Conservation (phyloP, 2,113 vertebrate species). For the Neolamprologus brichardi region DNA sequence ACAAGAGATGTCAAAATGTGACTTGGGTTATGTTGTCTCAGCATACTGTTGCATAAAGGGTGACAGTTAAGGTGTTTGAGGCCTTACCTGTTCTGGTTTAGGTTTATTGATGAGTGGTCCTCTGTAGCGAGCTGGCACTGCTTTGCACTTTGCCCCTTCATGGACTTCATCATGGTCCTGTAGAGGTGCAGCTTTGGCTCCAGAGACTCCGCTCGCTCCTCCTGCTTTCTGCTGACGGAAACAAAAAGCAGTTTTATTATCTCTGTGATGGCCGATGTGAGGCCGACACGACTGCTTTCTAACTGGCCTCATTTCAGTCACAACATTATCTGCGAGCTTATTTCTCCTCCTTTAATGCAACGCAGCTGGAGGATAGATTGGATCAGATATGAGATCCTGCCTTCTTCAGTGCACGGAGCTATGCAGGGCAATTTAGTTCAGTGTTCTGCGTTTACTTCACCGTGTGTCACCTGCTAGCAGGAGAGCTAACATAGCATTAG, state of each 20-base stretch:
- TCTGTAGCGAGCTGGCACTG: neutral
- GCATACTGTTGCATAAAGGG: neutral
- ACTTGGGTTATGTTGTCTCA: neutral
- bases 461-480: neutral
- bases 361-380: neutral
- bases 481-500: neutral
- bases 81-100: neutral
- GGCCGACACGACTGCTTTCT: neutral
- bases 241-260: neutral
- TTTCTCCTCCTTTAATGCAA: neutral
- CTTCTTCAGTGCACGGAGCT: neutral
- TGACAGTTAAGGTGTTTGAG: neutral
- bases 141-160: neutral
- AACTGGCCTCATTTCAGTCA: neutral
- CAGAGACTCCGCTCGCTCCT: neutral
- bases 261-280: neutral
- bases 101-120: neutral
- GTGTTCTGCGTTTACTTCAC: neutral
- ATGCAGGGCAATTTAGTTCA: neutral
- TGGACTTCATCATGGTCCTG: neutral
- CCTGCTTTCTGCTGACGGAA: constrained; percentile 29
- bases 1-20: neutral
- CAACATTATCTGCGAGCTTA: neutral
- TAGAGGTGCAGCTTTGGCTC: neutral
- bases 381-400: neutral